Evolutionary conservation across 2,113 vertebrate genomes (phyloP).

Genomic region (Tupaia tana): DNA sequence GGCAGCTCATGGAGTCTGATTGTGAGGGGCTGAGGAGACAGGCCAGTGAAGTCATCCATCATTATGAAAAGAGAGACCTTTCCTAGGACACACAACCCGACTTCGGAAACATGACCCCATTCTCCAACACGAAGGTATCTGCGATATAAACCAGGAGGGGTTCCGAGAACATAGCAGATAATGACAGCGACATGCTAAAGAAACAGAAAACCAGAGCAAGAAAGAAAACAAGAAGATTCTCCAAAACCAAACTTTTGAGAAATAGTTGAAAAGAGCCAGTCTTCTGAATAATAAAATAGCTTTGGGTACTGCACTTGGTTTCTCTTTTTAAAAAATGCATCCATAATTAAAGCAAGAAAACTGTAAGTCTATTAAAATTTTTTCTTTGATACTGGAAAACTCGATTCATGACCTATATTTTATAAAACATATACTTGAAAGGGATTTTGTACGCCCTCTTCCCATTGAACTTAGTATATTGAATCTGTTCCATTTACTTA

Average conservation of each 20-base stretch:
- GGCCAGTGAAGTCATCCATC: rapidly evolving
- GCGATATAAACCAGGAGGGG: neutral
- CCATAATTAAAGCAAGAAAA: conserved; percentile 69
- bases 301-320: conserved; percentile 50
- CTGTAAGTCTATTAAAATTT: conserved; percentile 59
- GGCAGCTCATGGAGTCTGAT: neutral
- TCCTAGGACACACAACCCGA: neutral
- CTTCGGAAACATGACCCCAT: rapidly evolving
- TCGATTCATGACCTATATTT: conserved; percentile 70
- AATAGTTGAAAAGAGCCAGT: conserved; percentile 38
- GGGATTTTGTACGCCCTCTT: conserved; percentile 43
- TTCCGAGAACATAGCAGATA: neutral
- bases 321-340: conserved; percentile 11
- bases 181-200: neutral
- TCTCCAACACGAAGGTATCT: neutral
- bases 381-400: conserved; percentile 72
- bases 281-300: conserved; percentile 67
- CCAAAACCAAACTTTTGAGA: conserved; percentile 21
- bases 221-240: neutral
- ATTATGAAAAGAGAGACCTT: neutral
- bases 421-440: conserved; percentile 71
- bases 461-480: neutral
- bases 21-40: neutral
- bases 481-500: conserved; percentile 33
- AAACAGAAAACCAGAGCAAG: neutral